Percentiles rank a stretch among this genome's conserved stretches.
These are phyloP conservation scores for Drosophila ezoana DNA, from an alignment of 2,888 invertebrate species.

Conservation along the genomic window DNA sequence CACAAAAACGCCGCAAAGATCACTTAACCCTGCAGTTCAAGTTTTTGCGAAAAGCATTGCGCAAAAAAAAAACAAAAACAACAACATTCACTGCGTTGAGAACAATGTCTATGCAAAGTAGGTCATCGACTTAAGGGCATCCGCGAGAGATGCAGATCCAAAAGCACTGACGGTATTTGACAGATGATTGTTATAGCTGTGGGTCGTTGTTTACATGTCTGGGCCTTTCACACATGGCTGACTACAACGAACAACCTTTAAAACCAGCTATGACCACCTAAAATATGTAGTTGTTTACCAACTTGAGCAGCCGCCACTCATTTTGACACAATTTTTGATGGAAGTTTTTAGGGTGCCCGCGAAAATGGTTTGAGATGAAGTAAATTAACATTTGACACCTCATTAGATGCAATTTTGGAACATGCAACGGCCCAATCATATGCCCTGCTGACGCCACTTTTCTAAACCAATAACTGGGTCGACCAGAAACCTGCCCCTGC, in stretches of 20 bases:
- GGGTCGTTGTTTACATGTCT: constrained; percentile 26
- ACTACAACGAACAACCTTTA: constrained; percentile 39
- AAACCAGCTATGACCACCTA: not conserved
- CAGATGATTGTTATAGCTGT: constrained; percentile 35
- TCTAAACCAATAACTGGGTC: constrained; percentile 56
- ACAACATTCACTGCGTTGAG: constrained; percentile 42
- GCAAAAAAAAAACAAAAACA: constrained; percentile 23
- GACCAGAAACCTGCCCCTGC: constrained; percentile 13
- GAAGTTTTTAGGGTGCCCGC: constrained; percentile 9
- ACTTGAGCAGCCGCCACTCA: constrained; percentile 2
- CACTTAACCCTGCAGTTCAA: constrained; percentile 65
- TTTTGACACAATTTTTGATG: constrained; percentile 33
- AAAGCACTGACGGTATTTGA: constrained; percentile 36
- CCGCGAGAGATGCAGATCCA: constrained; percentile 29
- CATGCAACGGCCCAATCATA: constrained; percentile 33
- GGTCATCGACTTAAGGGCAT: constrained; percentile 62
- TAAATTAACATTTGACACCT: constrained; percentile 68
- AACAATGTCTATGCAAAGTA: constrained; percentile 67
- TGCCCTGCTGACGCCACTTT: constrained; percentile 6
- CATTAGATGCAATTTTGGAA: constrained; percentile 50
- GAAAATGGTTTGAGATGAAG: constrained; percentile 25
- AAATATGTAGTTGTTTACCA: constrained; percentile 7
- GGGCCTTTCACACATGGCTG: constrained; percentile 61
- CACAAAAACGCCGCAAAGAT: constrained; percentile 34
- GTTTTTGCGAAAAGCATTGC: constrained; percentile 66